A percentile compares a stretch with the other conserved stretches of the same genome.
These are phyloP conservation scores for Chelmon rostratus DNA, from an alignment of 2,797 vertebrate genomes.

Conservation along the genomic window DNA sequence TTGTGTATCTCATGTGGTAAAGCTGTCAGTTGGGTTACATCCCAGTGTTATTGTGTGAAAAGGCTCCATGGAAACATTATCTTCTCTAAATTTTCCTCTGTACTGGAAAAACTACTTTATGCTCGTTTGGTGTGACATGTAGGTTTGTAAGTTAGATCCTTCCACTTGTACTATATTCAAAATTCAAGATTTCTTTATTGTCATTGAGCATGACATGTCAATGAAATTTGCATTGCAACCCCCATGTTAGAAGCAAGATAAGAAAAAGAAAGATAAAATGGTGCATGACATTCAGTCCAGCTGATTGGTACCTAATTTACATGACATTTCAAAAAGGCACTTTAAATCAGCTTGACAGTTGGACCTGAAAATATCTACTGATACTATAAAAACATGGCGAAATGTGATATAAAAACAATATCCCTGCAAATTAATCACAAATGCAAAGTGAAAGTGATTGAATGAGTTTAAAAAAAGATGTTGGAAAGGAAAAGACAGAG, in stretches of 20 bases:
- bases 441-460: neutral
- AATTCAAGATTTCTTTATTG: too few species aligned
- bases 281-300: slow-evolving; percentile 1
- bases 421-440: neutral
- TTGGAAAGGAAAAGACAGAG: neutral
- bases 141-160: neutral
- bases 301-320: slow-evolving; percentile 8
- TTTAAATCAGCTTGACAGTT: neutral
- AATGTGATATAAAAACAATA: neutral
- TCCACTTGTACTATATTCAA: neutral
- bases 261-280: too few species aligned
- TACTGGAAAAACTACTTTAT: slow-evolving; percentile 15
- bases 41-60: neutral
- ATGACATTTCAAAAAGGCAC: slow-evolving; percentile 13
- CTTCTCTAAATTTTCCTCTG: neutral
- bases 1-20: slow-evolving; percentile 31
- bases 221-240: too few species aligned
- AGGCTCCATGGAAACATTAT: slow-evolving; percentile 3
- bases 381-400: neutral
- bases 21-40: slow-evolving; percentile 27
- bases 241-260: too few species aligned
- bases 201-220: too few species aligned
- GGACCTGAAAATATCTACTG: neutral
- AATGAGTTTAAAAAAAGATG: neutral
- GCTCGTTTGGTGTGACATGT: slow-evolving; percentile 12